Evolutionary conservation across 2,797 vertebrate species (phyloP), one percentile per base, ranked within the genome.

Genomic region (Enteromius argenteus): DNA sequence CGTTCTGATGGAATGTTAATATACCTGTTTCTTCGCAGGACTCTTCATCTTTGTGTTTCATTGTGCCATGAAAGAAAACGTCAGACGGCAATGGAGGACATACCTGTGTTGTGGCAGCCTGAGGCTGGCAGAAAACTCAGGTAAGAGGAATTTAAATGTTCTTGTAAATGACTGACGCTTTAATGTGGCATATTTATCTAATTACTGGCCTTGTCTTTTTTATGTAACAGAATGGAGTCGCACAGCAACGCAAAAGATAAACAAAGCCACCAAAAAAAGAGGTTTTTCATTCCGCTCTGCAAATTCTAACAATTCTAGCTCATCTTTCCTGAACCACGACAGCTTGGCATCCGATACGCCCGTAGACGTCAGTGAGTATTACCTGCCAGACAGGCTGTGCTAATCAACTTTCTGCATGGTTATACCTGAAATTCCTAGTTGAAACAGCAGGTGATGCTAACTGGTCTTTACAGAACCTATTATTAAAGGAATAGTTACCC

Each of bases 21-120:
- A 6, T 2, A 8, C 4, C 17, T 82, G 84, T 66, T 81, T 10
- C 87, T 72, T 91, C 87, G 60, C 78, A 99, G 98, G 98, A 39
- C 96, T 99, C 91, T 99, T 99, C 84, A 99, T 99, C 90, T 99
- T 99, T 90, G 85, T 99, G 73, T 97, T 99, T 90, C 96, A 99
- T 92, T 99, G 98, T 89, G 96, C 95, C 69, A 91, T 95, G 83
- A 99, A 99, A 90, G 98, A 99, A 42, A 97, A 95, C 9, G 98
- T 99, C 82, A 95, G 97, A 83, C 95, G 94, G 84, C 97, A 99
- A 77, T 99, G 98, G 98, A 97, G 96, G 89, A 95, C 93, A 0
- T 96, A 97, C 83, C 92, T 99, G 80, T 99, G 98, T 91, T 99
- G 97, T 89, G 98, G 98, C 80, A 96, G 90, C 83, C 93, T 97